Conservation (phyloP, 1,140 invertebrate genomes). For the Eciton burchellii region DNA sequence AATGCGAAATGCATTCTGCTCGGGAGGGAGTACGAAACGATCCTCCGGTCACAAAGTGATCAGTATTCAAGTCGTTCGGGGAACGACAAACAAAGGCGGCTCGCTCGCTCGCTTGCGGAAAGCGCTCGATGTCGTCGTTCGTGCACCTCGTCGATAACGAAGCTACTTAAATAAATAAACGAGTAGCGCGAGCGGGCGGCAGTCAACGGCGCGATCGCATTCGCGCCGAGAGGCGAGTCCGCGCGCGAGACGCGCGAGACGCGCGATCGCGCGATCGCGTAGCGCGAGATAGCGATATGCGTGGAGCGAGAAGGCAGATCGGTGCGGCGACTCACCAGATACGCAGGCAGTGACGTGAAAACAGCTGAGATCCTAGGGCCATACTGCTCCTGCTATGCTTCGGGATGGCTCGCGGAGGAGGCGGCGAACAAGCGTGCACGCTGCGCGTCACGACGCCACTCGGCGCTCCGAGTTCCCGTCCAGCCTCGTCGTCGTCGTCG, state of each 20-base stretch:
- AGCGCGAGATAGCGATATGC: neutral
- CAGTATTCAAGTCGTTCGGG: neutral
- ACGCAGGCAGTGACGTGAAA: constrained; percentile 77
- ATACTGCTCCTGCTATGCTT: constrained; percentile 78
- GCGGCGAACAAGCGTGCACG: constrained; percentile 43
- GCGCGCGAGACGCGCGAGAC: neutral
- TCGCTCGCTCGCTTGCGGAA: neutral
- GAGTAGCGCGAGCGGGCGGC: neutral
- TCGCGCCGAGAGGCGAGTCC: neutral
- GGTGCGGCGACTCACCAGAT: constrained; percentile 78
- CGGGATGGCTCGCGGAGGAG: constrained; percentile 66
- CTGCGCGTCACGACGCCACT: constrained; percentile 59
- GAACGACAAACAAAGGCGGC: neutral
- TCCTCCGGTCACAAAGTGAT: neutral
- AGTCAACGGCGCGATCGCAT: neutral
- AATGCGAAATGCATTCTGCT: neutral
- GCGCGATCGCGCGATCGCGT: neutral
- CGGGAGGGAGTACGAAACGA: neutral
- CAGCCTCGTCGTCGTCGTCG: no score
- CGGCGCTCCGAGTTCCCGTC: constrained; percentile 45
- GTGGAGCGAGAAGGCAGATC: neutral
- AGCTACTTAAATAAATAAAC: constrained; percentile 41
- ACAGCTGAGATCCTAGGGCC: constrained; percentile 81
- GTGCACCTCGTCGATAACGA: neutral
- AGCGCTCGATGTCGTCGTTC: constrained; percentile 2